Evolutionary conservation across 1,140 invertebrate genomes (phyloP), one percentile per base, ranked within the genome.

Genomic region (Galleria mellonella): DNA sequence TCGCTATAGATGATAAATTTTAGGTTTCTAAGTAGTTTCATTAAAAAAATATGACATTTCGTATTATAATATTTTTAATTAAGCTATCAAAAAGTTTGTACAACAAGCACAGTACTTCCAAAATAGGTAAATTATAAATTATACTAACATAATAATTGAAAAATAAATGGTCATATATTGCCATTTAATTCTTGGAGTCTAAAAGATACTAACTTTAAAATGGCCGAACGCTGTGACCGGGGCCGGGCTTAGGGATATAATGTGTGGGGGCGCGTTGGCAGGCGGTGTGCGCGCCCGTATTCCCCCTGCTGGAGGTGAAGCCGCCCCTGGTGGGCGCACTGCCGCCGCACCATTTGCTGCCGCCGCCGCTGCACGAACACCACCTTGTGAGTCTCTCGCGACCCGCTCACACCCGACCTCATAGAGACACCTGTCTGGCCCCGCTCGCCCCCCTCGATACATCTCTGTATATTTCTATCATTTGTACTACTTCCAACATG

Each of bases 271-370:
- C 51, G 39, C 54, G 59, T 58, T 41, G 52, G 66, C 69, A 77
- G 73, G 74, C 61, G 71, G 83, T 78, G 78, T 86, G 83, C 87
- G 89, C 89, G 88, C 91, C 88, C 88, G 89, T 90, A 90, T 91
- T 89, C 89, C 91, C 91, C 83, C 87, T 92, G 88, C 89, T 92
- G 89, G 92, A 93, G 89, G 90, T 92, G 72, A 82, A 82, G 89
- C 90, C 91, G 88, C 91, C 92, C 86, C 90, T 93, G 83, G 89
- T 89, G 89, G 92, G 91, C 88, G 92, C 92, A 75, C 89, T 93
- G 88, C 92, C 92, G 86, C 91, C 91, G 77, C 90, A 91, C 87
- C 91, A 92, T 88, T 89, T 93, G 81, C 87, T 86, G 65, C 79
- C 74, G 62, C 72, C 74, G 65, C 71, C 71, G 71, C 75, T 82